Evolutionary conservation across 92 coral and sea anemone species (phyloP).

Genomic region (Plumapathes pennacea): DNA sequence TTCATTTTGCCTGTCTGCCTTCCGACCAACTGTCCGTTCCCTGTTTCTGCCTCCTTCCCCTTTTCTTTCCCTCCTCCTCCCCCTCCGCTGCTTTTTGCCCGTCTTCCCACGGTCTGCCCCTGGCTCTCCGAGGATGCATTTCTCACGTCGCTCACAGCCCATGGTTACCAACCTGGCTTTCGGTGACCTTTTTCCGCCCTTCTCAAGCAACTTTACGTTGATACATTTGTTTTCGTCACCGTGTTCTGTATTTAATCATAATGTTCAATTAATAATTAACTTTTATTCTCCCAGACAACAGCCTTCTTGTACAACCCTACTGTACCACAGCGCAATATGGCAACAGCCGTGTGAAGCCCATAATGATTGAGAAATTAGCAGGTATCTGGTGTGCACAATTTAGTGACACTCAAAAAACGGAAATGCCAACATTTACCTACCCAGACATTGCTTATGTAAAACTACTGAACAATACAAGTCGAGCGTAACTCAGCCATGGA

Average conservation of each 20-base stretch:
- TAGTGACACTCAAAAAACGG: too few relatives aligned
- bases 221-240: background rate
- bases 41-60: background rate
- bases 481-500: too few relatives aligned
- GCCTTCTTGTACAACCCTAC: constrained; percentile 83
- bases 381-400: constrained; percentile 17
- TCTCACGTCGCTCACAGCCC: too few relatives aligned
- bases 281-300: constrained; percentile 71
- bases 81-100: too few relatives aligned
- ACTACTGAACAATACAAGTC: too few relatives aligned
- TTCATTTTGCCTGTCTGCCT: background rate
- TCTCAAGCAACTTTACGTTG: too few relatives aligned
- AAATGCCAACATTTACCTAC: too few relatives aligned
- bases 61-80: too few relatives aligned
- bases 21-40: background rate
- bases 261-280: too few relatives aligned
- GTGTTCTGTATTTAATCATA: background rate
- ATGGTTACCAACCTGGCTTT: too few relatives aligned
- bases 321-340: constrained; percentile 85
- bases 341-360: constrained; percentile 77
- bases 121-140: background rate
- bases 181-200: too few relatives aligned
- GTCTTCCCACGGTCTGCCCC: background rate
- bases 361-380: constrained; percentile 69
- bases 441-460: too few relatives aligned